Evolutionary conservation across 2,888 invertebrate genomes (phyloP).

Genomic region (Xanthostigma xanthostigma): DNA sequence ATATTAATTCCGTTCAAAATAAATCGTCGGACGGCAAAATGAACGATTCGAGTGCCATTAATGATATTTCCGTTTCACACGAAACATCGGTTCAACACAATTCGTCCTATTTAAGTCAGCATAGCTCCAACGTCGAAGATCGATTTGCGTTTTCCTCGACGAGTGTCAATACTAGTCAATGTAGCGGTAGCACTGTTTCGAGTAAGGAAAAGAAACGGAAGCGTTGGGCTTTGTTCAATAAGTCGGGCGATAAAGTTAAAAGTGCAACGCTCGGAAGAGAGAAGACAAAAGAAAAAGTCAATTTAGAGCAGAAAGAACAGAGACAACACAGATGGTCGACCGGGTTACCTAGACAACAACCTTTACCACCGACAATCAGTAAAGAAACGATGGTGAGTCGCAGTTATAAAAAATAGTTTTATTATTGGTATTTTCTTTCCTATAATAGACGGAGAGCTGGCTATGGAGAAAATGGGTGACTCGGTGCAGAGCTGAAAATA

Average conservation of each 20-base stretch:
- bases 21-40: not conserved
- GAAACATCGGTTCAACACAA: too few species aligned
- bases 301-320: conserved; percentile 30
- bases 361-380: conserved; percentile 58
- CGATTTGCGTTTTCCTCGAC: not conserved
- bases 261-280: conserved; percentile 57
- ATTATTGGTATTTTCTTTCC: not conserved
- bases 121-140: too few species aligned
- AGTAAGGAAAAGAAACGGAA: conserved; percentile 35
- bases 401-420: not conserved
- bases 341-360: conserved; percentile 51
- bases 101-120: too few species aligned
- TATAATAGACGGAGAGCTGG: too few species aligned
- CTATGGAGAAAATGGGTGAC: too few species aligned
- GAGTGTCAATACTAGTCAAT: conserved; percentile 4
- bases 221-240: conserved; percentile 52
- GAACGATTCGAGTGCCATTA: not conserved
- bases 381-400: conserved; percentile 61
- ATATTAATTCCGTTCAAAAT: not conserved
- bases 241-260: conserved; percentile 40
- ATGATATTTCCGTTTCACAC: not conserved
- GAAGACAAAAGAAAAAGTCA: conserved; percentile 32
- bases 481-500: too few species aligned
- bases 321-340: conserved; percentile 55
- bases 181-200: conserved; percentile 6